phyloP scores from a whole-genome alignment of 2,888 invertebrate genomes.

The Drosophila kanekoi region DNA sequence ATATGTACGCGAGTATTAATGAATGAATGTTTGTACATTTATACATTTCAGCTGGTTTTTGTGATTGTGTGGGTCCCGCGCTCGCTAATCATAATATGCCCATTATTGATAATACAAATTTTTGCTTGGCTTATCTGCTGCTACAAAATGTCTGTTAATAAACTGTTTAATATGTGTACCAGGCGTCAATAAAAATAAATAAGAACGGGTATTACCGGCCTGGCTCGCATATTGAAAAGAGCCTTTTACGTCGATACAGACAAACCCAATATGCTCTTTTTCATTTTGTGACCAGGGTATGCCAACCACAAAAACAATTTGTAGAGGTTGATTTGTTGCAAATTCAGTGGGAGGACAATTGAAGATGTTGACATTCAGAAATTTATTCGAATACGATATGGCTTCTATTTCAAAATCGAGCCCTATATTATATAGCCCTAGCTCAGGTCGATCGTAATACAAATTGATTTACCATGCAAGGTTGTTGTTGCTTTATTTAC shows the following conservation, averaged over 20 bases:
- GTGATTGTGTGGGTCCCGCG: background rate
- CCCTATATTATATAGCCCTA: slow-evolving; percentile 13
- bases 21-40: background rate
- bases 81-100: slow-evolving; percentile 17
- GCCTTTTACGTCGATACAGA: too few relatives aligned
- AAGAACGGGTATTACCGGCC: background rate
- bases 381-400: too few relatives aligned
- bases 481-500: slow-evolving; percentile 20
- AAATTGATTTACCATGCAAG: slow-evolving; percentile 1
- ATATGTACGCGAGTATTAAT: background rate
- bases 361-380: too few relatives aligned
- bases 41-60: background rate
- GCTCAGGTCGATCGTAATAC: slow-evolving; percentile 3
- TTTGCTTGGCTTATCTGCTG: slow-evolving; percentile 41
- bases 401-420: background rate
- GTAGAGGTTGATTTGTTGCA: background rate
- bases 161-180: slow-evolving; percentile 5
- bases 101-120: slow-evolving; percentile 30
- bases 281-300: too few relatives aligned
- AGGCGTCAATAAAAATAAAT: slow-evolving; percentile 1
- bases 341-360: background rate
- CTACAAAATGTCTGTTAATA: slow-evolving; percentile 6
- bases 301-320: too few relatives aligned
- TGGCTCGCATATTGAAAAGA: too few relatives aligned
- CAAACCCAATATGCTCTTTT: too few relatives aligned